Evolutionary conservation across 2,888 invertebrate species (phyloP).

Genomic region (Lochmaea capreae): DNA sequence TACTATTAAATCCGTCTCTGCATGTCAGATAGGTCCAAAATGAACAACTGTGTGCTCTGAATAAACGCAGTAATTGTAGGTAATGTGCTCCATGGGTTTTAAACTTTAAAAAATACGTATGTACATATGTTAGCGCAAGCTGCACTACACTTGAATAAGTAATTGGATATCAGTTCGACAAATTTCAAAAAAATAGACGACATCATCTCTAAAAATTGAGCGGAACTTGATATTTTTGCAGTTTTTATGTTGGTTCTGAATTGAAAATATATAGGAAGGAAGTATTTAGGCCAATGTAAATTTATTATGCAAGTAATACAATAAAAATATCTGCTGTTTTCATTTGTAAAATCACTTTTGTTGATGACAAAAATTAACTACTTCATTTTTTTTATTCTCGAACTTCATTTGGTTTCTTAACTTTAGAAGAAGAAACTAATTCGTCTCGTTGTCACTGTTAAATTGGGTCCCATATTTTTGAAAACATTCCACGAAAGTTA

Average conservation of each 20-base stretch:
- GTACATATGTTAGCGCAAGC: constrained; percentile 34
- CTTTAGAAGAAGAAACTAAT: no score
- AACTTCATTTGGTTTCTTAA: no score
- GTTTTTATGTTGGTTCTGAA: neutral
- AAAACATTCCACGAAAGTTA: no score
- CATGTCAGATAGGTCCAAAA: constrained; percentile 19
- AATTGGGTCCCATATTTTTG: no score
- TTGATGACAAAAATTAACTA: no score
- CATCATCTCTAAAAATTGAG: neutral
- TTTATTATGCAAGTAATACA: no score
- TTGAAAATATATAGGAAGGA: neutral
- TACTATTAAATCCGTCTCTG: constrained; percentile 18
- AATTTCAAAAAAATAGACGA: constrained; percentile 9
- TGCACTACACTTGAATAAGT: constrained; percentile 24
- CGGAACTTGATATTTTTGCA: constrained; percentile 15
- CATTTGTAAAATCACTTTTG: no score
- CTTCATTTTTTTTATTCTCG: no score
- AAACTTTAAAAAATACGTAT: constrained; percentile 37
- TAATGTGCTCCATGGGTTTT: constrained; percentile 33
- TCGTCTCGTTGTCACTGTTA: no score
- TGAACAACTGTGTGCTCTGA: constrained; percentile 30
- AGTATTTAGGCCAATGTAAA: no score
- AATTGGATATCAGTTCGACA: constrained; percentile 28
- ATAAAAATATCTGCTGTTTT: no score
- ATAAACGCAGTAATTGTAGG: constrained; percentile 30